A percentile compares a stretch with the other conserved stretches of the same genome.
These are phyloP conservation scores for Martes martes DNA, from an alignment of 2,113 vertebrate genomes.

Conservation along the genomic window DNA sequence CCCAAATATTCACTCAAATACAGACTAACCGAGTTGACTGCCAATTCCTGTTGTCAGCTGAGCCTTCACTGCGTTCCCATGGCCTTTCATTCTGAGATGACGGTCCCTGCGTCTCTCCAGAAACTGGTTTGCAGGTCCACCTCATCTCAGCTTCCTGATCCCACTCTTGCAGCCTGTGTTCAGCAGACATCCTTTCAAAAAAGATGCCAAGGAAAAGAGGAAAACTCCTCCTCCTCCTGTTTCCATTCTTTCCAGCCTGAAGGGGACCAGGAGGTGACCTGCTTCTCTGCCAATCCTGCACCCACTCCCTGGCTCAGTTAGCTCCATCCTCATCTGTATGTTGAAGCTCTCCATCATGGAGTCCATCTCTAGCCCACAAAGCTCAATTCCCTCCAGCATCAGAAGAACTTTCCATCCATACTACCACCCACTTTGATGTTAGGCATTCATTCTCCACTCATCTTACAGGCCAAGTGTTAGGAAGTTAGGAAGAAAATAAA, in stretches of 20 bases:
- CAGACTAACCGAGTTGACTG: not conserved
- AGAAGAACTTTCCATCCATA: not conserved
- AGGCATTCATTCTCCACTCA: not conserved
- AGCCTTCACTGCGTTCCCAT: not conserved
- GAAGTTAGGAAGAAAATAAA: not conserved
- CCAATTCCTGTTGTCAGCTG: not conserved
- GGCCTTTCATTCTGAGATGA: not conserved
- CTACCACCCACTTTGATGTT: not conserved
- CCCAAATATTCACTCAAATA: not conserved
- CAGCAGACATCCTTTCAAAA: not conserved
- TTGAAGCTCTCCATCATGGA: not conserved
- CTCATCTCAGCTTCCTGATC: not conserved
- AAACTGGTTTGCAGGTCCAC: not conserved
- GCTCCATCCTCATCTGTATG: not conserved
- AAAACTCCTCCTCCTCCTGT: not conserved
- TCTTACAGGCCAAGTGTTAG: not conserved
- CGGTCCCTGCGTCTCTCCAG: not conserved
- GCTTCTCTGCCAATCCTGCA: not conserved
- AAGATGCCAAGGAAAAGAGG: not conserved
- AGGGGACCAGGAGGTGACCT: not conserved
- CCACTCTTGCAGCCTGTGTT: not conserved
- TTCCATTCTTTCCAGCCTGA: not conserved
- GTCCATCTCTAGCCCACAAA: not conserved
- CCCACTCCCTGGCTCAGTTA: not conserved
- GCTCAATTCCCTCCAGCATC: not conserved